Conservation (phyloP, 2,797 vertebrate genomes). For the Hypotaenidia okinawae region DNA sequence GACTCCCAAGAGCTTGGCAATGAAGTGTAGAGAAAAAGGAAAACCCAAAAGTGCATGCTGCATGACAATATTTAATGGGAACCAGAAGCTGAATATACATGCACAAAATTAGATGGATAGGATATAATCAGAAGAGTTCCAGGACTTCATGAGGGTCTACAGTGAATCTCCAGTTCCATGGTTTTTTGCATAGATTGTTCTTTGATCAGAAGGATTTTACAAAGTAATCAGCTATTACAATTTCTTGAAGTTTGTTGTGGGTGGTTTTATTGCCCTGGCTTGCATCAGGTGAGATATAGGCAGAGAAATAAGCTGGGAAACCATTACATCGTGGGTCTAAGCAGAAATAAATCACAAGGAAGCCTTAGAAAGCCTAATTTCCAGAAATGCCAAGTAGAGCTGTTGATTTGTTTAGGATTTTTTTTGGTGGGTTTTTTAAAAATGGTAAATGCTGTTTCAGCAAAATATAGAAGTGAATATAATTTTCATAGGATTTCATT, state of each 20-base stretch:
- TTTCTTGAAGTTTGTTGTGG: neutral
- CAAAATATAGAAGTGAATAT: neutral
- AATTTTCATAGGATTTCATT: neutral
- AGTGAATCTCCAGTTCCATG: neutral
- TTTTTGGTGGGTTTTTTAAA: neutral
- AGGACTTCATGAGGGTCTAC: neutral
- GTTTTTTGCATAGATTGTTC: neutral
- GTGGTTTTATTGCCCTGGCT: neutral
- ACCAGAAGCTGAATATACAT: slow-evolving; percentile 5
- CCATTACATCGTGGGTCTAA: neutral
- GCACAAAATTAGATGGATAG: neutral
- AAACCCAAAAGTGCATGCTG: neutral
- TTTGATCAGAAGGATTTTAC: neutral
- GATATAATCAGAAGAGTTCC: neutral
- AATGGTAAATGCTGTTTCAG: neutral
- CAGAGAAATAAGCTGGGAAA: neutral
- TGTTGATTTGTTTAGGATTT: neutral
- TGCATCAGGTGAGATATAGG: neutral
- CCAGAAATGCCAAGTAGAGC: slow-evolving; percentile 34
- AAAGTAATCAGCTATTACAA: neutral
- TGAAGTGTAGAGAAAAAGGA: neutral
- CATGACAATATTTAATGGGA: slow-evolving; percentile 53
- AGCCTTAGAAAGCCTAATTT: neutral
- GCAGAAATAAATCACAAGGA: slow-evolving; percentile 2
- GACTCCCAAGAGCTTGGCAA: neutral